phyloP scores from a whole-genome alignment of 64 coral and sea anemone genomes.

The Stichodactyla mertensii region DNA sequence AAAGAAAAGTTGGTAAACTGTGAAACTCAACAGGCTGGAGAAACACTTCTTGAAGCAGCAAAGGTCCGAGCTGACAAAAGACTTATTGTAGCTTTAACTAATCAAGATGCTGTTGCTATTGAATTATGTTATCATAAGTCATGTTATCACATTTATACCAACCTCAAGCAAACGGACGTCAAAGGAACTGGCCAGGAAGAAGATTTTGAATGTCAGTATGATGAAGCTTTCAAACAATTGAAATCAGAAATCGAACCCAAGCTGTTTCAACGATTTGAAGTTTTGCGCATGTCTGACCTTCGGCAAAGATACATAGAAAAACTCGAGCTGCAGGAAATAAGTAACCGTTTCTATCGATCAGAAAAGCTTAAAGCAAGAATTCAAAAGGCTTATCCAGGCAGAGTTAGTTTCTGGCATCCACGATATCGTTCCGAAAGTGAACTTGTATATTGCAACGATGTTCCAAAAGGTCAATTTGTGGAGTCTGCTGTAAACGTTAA shows the following conservation, averaged over 20 bases:
- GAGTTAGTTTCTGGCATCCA: conserved; percentile 38
- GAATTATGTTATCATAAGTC: conserved; percentile 18
- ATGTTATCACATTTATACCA: background rate
- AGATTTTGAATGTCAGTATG: background rate
- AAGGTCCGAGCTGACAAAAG: conserved; percentile 2
- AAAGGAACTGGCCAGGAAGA: background rate
- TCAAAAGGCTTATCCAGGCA: conserved; percentile 35
- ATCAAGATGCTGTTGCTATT: background rate
- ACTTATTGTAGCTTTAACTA: background rate
- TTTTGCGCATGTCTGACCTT: conserved; percentile 26
- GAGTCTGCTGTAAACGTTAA: conserved; percentile 25
- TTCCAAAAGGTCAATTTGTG: conserved; percentile 35
- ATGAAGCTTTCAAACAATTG: conserved; percentile 2
- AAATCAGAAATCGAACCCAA: conserved; percentile 23
- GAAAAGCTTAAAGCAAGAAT: conserved; percentile 51
- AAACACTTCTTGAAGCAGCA: background rate
- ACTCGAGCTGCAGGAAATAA: conserved; percentile 8
- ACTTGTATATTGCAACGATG: conserved; percentile 37
- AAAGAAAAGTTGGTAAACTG: too few relatives aligned
- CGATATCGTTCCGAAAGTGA: conserved; percentile 26
- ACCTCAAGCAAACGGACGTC: conserved; percentile 11
- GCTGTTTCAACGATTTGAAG: conserved; percentile 8
- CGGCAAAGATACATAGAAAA: conserved; percentile 16
- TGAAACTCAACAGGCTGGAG: background rate
- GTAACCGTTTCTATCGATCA: conserved; percentile 25